A percentile compares a stretch with the other conserved stretches of the same genome.
These are phyloP conservation scores for Ommatoiulus sabulosus DNA, from an alignment of 2,888 invertebrate species.

Conservation along the genomic window DNA sequence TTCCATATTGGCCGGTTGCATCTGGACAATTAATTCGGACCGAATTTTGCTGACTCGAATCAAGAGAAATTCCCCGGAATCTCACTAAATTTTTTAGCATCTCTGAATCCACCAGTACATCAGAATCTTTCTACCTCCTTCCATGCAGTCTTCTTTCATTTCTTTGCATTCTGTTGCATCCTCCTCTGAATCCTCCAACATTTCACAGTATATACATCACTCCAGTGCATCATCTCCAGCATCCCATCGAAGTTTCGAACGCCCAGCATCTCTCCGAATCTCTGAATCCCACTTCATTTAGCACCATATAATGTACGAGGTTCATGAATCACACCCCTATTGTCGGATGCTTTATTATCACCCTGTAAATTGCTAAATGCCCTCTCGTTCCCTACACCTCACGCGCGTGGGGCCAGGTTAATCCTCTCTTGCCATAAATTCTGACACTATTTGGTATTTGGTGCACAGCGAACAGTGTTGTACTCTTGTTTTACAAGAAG, in stretches of 20 bases:
- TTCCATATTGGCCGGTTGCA: too few species aligned
- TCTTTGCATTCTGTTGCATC: too few species aligned
- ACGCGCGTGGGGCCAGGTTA: neutral
- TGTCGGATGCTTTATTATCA: neutral
- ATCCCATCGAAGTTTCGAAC: neutral
- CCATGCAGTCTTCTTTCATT: too few species aligned
- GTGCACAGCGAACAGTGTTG: neutral
- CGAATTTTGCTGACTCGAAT: too few species aligned
- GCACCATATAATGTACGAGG: neutral
- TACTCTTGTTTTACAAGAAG: constrained; percentile 10
- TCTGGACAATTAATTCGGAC: too few species aligned
- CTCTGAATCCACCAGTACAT: too few species aligned
- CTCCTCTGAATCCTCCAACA: too few species aligned
- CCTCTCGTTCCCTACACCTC: neutral
- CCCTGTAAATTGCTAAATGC: neutral
- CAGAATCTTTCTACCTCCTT: too few species aligned
- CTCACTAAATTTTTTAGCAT: too few species aligned
- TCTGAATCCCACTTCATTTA: neutral
- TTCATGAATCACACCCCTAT: neutral
- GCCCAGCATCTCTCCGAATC: neutral
- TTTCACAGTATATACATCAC: neutral
- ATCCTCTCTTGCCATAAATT: neutral
- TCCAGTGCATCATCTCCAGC: neutral
- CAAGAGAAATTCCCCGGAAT: too few species aligned
- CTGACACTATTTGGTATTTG: neutral